Base-by-base conservation (phyloP, 2,888 invertebrate genomes). In the Drosophila rubida region DNA sequence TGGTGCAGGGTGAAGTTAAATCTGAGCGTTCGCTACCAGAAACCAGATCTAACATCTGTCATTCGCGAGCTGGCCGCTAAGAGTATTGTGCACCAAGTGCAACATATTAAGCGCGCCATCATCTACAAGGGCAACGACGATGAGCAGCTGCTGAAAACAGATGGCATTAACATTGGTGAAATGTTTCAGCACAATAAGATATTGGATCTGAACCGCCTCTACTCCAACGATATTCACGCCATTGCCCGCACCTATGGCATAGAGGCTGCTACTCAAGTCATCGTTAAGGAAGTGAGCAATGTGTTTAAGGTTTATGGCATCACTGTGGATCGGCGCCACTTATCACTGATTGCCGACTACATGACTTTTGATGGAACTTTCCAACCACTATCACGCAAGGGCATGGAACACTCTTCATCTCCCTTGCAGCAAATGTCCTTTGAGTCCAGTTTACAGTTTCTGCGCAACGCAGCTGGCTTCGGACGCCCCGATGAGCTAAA, bases 291-390 rank as follows among this genome's bases (percentile, higher is more conserved):
- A 93, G 96, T 99, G 45, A 95, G 96, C 91, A 96, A 97, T 89
- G 99, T 99, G 30, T 99, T 99, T 92, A 96, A 96, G 78, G 98
- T 97, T 0, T 99, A 99, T 88, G 99, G 99, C 23, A 99, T 99
- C 87, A 95, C 95, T 7, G 98, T 99, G 2, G 97, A 99, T 92
- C 95, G 96, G 0, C 94, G 99, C 22, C 99, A 99, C 94, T 93
- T 99, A 86, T 95, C 95, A 0, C 93, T 99, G 4, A 95, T 99
- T 54, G 97, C 99, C 0, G 99, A 99, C 92, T 99, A 99, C 90
- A 99, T 99, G 99, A 99, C 99, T 0, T 97, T 95, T 82, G 96
- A 96, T 86, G 99, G 99, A 0, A 93, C 93, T 0, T 98, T 96
- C 89, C 95, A 96, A 87, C 96, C 99, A 0, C 95, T 99, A 92